phyloP scores from a whole-genome alignment of 1,140 invertebrate species.

The Lerema accius region DNA sequence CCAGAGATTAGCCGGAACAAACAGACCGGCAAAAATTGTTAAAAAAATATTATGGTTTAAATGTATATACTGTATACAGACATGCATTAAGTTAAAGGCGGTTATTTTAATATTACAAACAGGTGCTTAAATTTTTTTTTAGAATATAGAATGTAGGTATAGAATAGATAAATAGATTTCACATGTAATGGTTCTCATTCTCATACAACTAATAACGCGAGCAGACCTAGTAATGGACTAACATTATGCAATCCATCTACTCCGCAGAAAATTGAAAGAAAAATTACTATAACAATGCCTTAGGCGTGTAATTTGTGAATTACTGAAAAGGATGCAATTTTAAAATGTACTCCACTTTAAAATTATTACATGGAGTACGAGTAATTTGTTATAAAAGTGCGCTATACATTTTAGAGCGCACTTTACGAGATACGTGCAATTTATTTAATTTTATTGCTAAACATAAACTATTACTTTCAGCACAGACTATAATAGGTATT shows the following conservation, averaged over 20 bases:
- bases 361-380: constrained; percentile 19
- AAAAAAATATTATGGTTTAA: too few species aligned
- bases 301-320: constrained; percentile 23
- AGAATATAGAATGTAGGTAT: too few species aligned
- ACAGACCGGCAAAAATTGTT: too few species aligned
- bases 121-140: too few species aligned
- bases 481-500: too few species aligned
- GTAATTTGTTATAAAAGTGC: constrained; percentile 21
- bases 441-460: constrained; percentile 10
- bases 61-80: too few species aligned
- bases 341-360: constrained; percentile 15
- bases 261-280: constrained; percentile 30
- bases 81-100: too few species aligned
- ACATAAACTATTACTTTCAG: background rate
- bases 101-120: too few species aligned
- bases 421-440: constrained; percentile 11
- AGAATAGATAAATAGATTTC: too few species aligned
- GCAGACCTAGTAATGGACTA: background rate
- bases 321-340: constrained; percentile 18
- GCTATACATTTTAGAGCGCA: constrained; percentile 11
- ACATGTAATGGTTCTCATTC: too few species aligned
- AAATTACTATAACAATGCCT: constrained; percentile 27
- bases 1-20: too few species aligned
- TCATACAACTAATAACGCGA: constrained; percentile 3
- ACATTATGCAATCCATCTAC: constrained; percentile 12